Evolutionary conservation across 92 coral and sea anemone genomes (phyloP).

Genomic region (Parazoanthus swiftii): DNA sequence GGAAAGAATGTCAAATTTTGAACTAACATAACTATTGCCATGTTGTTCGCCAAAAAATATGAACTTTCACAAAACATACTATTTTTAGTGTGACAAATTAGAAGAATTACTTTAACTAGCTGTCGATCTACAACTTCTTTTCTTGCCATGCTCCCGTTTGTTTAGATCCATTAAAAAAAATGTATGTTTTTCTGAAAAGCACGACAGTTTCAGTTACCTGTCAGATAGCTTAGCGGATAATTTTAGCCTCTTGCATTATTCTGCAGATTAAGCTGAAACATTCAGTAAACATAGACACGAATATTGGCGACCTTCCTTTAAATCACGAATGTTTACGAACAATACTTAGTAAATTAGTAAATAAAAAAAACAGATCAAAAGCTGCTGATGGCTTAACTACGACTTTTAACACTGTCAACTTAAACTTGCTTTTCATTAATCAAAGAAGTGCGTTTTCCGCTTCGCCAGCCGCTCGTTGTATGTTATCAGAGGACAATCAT

Average conservation of each 20-base stretch:
- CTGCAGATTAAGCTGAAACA: neutral
- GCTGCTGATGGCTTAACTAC: neutral
- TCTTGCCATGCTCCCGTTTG: neutral
- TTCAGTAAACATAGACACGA: neutral
- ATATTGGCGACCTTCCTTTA: slow-evolving; percentile 35
- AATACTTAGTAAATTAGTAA: slow-evolving; percentile 6
- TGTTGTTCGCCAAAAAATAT: neutral
- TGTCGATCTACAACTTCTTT: neutral
- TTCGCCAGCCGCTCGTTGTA: neutral
- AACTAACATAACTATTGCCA: neutral
- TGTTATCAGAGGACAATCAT: slow-evolving; percentile 1
- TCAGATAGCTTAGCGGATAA: neutral
- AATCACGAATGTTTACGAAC: slow-evolving; percentile 21
- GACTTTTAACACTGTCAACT: neutral
- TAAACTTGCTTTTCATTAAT: neutral
- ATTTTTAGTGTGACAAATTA: neutral
- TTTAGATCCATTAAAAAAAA: neutral
- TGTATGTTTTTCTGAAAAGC: neutral
- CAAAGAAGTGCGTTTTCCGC: neutral
- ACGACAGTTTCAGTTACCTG: neutral
- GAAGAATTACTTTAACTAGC: neutral
- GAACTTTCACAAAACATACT: neutral
- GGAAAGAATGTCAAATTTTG: neutral
- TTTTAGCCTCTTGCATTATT: neutral
- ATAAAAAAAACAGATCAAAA: slow-evolving; percentile 32